phyloP scores from a whole-genome alignment of 2,113 vertebrate genomes.

The Callionymus lyra region DNA sequence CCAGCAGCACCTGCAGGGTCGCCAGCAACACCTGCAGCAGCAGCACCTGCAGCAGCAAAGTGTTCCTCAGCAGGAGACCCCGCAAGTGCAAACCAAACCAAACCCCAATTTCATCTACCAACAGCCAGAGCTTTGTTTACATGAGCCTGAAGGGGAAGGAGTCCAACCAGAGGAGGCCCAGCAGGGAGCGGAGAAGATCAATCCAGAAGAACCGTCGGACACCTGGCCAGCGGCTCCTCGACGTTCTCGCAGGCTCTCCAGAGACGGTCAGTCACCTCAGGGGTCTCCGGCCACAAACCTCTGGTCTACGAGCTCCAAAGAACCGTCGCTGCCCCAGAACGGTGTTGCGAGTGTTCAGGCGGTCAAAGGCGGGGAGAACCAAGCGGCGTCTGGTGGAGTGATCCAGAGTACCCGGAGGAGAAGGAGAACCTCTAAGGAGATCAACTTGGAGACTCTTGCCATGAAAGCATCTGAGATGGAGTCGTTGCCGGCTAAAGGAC shows the following conservation, averaged over 20 bases:
- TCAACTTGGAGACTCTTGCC: conserved; percentile 89
- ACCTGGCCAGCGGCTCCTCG: conserved; percentile 66
- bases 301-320: conserved; percentile 46
- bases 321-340: conserved; percentile 41
- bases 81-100: conserved; percentile 62
- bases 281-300: conserved; percentile 29
- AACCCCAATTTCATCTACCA: conserved; percentile 38
- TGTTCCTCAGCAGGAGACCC: conserved; percentile 38
- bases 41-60: conserved; percentile 47
- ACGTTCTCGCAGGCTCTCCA: conserved; percentile 90
- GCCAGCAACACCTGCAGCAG: conserved; percentile 49
- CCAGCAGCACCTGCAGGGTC: conserved; percentile 48
- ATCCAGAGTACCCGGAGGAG: conserved; percentile 81
- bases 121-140: conserved; percentile 15
- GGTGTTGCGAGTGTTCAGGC: conserved; percentile 28
- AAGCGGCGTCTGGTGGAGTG: conserved; percentile 70
- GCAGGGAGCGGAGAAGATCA: conserved; percentile 49
- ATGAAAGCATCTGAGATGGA: conserved; percentile 91
- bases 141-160: conserved; percentile 36
- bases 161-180: conserved; percentile 51
- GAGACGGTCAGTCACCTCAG: conserved; percentile 76
- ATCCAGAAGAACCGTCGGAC: conserved; percentile 60
- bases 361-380: conserved; percentile 47
- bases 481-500: conserved; percentile 65
- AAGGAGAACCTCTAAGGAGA: conserved; percentile 85